phyloP scores from a whole-genome alignment of 2,113 vertebrate species.

The Malurus elegans region DNA sequence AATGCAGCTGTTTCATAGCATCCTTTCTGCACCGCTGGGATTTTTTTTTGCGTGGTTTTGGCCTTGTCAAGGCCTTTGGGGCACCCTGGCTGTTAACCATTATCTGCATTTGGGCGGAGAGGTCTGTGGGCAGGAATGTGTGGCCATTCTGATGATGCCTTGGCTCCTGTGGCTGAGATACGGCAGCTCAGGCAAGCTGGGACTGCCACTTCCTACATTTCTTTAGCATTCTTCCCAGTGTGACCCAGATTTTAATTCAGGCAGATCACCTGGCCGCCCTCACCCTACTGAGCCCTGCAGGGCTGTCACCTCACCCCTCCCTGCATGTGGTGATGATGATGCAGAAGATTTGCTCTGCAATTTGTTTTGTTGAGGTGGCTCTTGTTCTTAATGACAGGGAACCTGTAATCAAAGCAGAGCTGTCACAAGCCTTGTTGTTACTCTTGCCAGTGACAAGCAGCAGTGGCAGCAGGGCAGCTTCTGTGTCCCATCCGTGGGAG shows the following conservation, averaged over 20 bases:
- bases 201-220: neutral
- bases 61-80: neutral
- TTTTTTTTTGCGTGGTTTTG: neutral
- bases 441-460: neutral
- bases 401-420: neutral
- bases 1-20: neutral
- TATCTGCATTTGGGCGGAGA: neutral
- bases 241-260: neutral
- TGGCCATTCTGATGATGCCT: neutral
- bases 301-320: neutral
- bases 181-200: neutral
- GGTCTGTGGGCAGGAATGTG: neutral
- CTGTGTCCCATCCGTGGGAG: neutral
- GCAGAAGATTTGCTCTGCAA: neutral
- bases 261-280: neutral
- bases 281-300: neutral
- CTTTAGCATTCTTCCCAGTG: neutral
- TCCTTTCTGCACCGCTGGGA: neutral
- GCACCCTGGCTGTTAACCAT: neutral
- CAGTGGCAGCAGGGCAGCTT: neutral
- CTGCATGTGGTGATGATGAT: rapidly evolving
- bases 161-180: neutral
- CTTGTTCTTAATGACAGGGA: slow-evolving; percentile 2
- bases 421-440: neutral
- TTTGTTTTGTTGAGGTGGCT: neutral